Conservation (phyloP, 2,113 vertebrate genomes). For the Labeo rohita region DNA sequence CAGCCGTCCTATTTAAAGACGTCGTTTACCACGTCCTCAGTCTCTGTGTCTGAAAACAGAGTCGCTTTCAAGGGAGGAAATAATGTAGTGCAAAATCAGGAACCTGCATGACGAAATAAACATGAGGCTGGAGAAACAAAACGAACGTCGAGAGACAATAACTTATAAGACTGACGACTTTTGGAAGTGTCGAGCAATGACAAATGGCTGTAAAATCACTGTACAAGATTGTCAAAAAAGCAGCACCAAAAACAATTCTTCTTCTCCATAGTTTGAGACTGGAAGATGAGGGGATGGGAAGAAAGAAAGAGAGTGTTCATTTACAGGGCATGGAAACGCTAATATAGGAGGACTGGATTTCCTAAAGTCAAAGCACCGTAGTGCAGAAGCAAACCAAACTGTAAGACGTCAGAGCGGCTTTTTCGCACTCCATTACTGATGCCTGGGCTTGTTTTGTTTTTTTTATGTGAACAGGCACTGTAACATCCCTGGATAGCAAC, state of each 20-base stretch:
- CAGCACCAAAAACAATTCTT: conserved; percentile 79
- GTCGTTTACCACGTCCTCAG: not conserved
- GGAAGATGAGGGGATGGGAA: conserved; percentile 56
- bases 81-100: conserved; percentile 75
- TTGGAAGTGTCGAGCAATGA: conserved; percentile 17
- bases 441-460: conserved; percentile 46
- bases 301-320: conserved; percentile 38
- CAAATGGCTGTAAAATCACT: conserved; percentile 6
- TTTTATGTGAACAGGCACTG: conserved; percentile 67
- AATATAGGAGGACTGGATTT: conserved; percentile 3
- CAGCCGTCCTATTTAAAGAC: conserved; percentile 22
- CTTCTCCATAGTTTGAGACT: conserved; percentile 58
- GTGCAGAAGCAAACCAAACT: conserved; percentile 61
- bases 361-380: conserved; percentile 56
- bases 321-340: conserved; percentile 27
- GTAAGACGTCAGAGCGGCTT: conserved; percentile 66
- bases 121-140: conserved; percentile 48
- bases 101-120: conserved; percentile 67
- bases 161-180: conserved; percentile 59
- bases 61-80: conserved; percentile 43
- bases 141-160: conserved; percentile 40
- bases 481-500: conserved; percentile 64
- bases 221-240: conserved; percentile 93
- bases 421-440: conserved; percentile 46
- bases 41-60: conserved; percentile 19